These are phyloP conservation scores for Ramphastos sulfuratus DNA, from an alignment of 2,113 vertebrate species.

Conservation along the genomic window DNA sequence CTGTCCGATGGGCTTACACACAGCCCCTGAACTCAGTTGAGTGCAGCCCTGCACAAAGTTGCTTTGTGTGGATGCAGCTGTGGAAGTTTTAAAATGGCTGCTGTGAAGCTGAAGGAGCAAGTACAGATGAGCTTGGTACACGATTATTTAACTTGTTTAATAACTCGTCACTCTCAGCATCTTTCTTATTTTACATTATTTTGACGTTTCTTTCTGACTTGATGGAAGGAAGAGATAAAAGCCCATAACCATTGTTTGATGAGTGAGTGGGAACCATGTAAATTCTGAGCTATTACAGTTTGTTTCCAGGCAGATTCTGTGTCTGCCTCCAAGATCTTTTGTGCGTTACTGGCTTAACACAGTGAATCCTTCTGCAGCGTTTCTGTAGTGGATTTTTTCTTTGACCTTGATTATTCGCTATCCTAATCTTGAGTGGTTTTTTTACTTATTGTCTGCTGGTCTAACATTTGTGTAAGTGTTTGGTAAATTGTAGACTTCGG, in stretches of 20 bases:
- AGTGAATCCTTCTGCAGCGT: background rate
- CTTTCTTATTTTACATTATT: background rate
- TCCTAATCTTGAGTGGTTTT: accelerated
- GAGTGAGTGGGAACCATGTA: background rate
- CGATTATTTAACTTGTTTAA: background rate
- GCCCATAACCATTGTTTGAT: background rate
- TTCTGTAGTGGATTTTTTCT: background rate
- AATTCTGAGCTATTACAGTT: background rate
- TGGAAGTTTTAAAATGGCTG: conserved; percentile 58
- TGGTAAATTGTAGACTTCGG: background rate
- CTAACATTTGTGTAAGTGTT: accelerated
- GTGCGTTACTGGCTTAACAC: accelerated
- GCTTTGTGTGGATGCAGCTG: conserved; percentile 1
- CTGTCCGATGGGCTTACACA: background rate
- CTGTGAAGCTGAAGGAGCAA: background rate
- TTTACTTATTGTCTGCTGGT: accelerated
- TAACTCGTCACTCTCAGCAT: no score
- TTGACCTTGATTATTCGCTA: background rate
- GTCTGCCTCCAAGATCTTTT: background rate
- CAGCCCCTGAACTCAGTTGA: background rate
- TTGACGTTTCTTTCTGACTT: background rate
- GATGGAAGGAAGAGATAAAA: background rate
- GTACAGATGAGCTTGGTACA: background rate
- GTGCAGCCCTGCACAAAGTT: background rate
- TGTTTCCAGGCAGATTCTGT: background rate